Percentiles rank a stretch among this genome's conserved stretches.
Evolutionary conservation across 1,140 invertebrate genomes (phyloP).

Genomic region (Leptopilina clavipes): DNA sequence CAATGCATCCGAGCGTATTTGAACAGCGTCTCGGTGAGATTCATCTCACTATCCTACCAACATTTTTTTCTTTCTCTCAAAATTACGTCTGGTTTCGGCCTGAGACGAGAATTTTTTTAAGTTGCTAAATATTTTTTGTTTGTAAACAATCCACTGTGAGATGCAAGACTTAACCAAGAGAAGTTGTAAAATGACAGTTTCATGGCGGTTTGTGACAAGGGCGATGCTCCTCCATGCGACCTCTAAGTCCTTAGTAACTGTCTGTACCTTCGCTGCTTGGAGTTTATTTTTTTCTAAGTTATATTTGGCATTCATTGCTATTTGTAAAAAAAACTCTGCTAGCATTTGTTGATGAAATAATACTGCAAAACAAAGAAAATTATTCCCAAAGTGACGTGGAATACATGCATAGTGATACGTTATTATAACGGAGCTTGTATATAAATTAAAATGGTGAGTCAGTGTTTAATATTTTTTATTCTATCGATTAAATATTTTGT

Average conservation of each 20-base stretch:
- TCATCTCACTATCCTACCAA: background rate
- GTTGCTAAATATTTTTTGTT: conserved; percentile 8
- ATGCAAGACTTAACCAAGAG: background rate
- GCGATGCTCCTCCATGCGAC: conserved; percentile 29
- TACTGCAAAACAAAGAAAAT: background rate
- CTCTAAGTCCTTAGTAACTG: conserved; percentile 19
- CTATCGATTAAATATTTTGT: too few species aligned
- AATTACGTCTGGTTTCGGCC: conserved; percentile 59
- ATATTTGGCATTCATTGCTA: background rate
- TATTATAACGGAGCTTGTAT: background rate
- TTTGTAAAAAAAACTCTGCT: background rate
- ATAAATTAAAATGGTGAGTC: background rate
- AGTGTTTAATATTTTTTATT: too few species aligned
- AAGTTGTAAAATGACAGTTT: background rate
- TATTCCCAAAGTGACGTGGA: background rate
- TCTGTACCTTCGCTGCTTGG: background rate
- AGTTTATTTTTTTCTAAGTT: conserved; percentile 9
- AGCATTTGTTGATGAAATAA: background rate
- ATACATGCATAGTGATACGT: background rate
- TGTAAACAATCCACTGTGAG: background rate
- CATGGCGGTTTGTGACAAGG: conserved; percentile 37
- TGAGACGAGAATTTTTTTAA: conserved; percentile 41
- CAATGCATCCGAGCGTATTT: conserved; percentile 22
- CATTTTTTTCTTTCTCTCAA: conserved; percentile 43
- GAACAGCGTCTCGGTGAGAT: background rate